Evolutionary conservation across 2,888 invertebrate species (phyloP), one percentile per base, ranked within the genome.

Genomic region (Xestia sexstrigata): DNA sequence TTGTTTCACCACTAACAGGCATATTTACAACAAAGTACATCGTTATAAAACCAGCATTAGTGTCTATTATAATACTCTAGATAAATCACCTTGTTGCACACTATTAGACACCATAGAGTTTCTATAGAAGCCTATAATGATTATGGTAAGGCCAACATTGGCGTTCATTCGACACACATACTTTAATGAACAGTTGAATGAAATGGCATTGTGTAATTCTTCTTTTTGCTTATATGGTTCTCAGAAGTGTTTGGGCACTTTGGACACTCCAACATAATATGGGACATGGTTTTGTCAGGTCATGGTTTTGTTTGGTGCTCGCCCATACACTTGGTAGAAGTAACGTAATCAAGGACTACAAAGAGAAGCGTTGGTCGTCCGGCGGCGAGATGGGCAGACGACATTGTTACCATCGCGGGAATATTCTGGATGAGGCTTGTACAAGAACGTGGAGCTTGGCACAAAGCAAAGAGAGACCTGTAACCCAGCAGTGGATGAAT

Each of bases 41-140:
- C 74, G 69, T 83, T 78, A 81, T 70, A 72, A 58, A 71, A 76
- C 55, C 26, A 20, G 30, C 58, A 69, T 60, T 76, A 66, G 15
- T 52, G 65, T 58, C 47, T 55, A 79, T 76, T 65, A 82, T 39
- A 55, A 47, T 67, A 78, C 39, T 70, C 47, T 35, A 70, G 67
- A 74, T 82, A 70, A 76, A 83, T 83, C 83, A 67, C 63, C 63
- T 42, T 58, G 39, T 77, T 71, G 63, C 70, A 78, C 74, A 69
- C 71, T 52, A 78, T 74, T 82, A 70, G 66, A 69, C n/a, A 66
- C 52, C 26, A 60, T 47, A 67, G 23, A 49, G 65, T 79, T 84
- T 85, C 65, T 70, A 74, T 70, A 68, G n/a, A 72, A 76, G 39
- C 63, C 42, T 49, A 42, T 78, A 58, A 73, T 63, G n/a, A 63